A percentile compares a stretch with the other conserved stretches of the same genome.
phyloP scores from a whole-genome alignment of 2,888 invertebrate genomes.

The Eristalinus sepulchralis region DNA sequence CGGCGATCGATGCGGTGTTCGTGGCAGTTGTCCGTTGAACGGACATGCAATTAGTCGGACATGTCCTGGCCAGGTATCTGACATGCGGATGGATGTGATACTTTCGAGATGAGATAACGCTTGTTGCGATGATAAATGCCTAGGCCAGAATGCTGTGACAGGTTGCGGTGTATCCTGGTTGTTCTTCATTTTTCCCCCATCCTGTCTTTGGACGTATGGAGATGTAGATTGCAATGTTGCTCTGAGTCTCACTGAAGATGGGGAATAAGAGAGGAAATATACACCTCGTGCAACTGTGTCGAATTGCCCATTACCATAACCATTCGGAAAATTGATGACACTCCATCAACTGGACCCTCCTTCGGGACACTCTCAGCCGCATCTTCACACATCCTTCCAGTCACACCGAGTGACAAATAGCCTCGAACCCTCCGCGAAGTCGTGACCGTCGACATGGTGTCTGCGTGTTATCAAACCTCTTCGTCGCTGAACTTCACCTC shows the following conservation, averaged over 20 bases:
- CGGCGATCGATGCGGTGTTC: neutral
- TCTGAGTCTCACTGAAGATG: neutral
- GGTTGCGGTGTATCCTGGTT: neutral
- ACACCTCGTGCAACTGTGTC: too few species aligned
- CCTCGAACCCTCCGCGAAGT: neutral
- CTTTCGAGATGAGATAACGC: neutral
- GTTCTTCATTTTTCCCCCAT: neutral
- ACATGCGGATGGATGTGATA: neutral
- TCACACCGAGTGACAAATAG: neutral
- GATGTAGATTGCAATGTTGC: neutral
- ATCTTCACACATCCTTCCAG: neutral
- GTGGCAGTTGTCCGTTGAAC: neutral
- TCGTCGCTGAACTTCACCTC: neutral
- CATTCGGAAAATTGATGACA: neutral
- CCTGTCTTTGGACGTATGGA: neutral
- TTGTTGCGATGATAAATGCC: neutral
- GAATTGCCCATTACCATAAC: too few species aligned
- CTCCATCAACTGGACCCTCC: neutral
- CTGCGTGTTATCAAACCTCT: neutral
- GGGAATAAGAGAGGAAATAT: too few species aligned
- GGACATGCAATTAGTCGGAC: conserved; percentile 4
- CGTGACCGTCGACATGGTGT: neutral
- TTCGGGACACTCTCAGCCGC: neutral
- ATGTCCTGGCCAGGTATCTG: neutral
- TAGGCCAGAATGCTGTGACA: neutral